Evolutionary conservation across 2,888 invertebrate genomes (phyloP), one percentile per base, ranked within the genome.

Genomic region (Lamellibrachia satsuma): DNA sequence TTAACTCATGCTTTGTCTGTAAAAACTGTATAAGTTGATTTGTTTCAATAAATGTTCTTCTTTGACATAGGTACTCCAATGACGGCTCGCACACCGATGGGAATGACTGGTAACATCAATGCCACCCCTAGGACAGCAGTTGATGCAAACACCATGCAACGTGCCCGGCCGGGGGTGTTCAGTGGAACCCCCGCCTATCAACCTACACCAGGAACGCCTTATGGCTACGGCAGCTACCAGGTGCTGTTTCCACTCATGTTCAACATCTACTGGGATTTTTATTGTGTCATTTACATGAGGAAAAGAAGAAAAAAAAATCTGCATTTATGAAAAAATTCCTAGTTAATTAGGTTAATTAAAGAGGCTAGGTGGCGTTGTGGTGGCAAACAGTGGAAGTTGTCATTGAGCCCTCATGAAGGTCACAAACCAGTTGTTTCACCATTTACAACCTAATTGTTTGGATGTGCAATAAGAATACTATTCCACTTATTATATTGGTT

Each of bases 161-260:
- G 98, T 94, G 98, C 98, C 15, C 75, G 75, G 22, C 75, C 75
- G n/a, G 75, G 75, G 75, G 75, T 75, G 75, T 75, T 75, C n/a
- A 15, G 75, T 75, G 75, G 75, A 75, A 97, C 97, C 0, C 97
- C 97, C 0, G 98, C 98, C 1, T 98, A 98, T 11, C 98, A 98
- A 92, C 96, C 75, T 3, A 75, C 96, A 90, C 96, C 94, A 52
- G 94, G 94, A 57, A 90, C 91, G 90, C 52, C n/a, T 3, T 91
- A 91, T 52, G 52, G 52, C 91, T 52, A 52, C 4, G 91, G 91
- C 91, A 94, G 96, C 97, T 97, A 93, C 93, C 93, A 93, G 93
- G 95, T 95, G 60, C 94, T 94, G 7, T 95, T 94, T 93, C 94
- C 22, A 22, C 22, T 75, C 75, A 39, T 91, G 51, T 91, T 27